phyloP scores from a whole-genome alignment of 2,113 vertebrate genomes.

The Sakesphorus luctuosus region DNA sequence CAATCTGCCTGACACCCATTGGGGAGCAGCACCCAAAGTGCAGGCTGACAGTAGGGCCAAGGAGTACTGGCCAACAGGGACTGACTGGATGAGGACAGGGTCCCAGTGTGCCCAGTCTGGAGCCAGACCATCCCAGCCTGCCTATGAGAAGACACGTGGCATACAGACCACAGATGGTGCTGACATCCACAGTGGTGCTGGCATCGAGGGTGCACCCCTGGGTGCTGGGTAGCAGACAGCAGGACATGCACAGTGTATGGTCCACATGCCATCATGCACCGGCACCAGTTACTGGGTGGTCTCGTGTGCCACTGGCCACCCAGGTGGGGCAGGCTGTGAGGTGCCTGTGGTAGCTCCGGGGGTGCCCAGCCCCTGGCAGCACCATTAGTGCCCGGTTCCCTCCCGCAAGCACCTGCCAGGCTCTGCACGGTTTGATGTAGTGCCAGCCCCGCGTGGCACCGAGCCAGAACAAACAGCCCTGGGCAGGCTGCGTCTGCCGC shows the following conservation, averaged over 20 bases:
- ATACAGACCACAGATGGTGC: accelerated
- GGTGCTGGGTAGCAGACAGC: background rate
- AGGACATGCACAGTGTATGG: accelerated
- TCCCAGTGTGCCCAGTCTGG: background rate
- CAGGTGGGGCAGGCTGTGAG: background rate
- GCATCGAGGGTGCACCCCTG: background rate
- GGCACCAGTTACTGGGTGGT: background rate
- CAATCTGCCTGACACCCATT: background rate
- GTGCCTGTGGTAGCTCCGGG: accelerated
- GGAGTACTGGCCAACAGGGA: background rate
- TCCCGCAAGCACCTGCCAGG: slow-evolving; percentile 39
- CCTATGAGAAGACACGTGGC: accelerated
- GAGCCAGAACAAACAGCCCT: slow-evolving; percentile 69
- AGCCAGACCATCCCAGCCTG: background rate
- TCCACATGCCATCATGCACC: background rate
- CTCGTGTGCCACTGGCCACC: accelerated
- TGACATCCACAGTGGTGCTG: background rate
- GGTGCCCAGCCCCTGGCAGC: background rate
- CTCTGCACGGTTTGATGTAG: slow-evolving; percentile 35
- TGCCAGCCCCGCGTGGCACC: slow-evolving; percentile 43
- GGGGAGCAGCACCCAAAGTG: background rate
- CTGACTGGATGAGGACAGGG: background rate
- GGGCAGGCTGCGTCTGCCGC: slow-evolving; percentile 62
- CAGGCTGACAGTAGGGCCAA: accelerated
- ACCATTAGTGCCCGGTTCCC: background rate